Conservation (phyloP, 2,888 invertebrate species). For the Standfussiana lucernea region DNA sequence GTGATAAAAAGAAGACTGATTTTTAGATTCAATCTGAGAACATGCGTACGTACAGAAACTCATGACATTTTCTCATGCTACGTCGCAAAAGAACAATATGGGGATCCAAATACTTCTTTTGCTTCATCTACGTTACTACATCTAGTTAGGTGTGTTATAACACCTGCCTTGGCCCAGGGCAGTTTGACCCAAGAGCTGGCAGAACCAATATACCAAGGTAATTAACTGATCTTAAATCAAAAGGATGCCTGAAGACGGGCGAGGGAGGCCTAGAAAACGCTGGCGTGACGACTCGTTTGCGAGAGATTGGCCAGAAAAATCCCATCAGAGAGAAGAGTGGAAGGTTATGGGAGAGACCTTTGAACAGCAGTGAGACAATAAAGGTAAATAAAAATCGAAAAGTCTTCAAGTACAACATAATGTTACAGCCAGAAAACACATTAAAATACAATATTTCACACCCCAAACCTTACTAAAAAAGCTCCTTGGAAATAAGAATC, state of each 20-base stretch:
- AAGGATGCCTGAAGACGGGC: not conserved
- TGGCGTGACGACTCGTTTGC: not conserved
- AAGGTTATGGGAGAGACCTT: not conserved
- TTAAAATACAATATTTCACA: conserved; percentile 5
- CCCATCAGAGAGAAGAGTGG: not conserved
- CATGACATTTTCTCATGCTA: not conserved
- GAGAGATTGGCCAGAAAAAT: not conserved
- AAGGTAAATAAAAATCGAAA: not conserved
- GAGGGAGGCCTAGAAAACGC: not conserved
- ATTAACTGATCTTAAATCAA: not conserved
- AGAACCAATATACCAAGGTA: not conserved
- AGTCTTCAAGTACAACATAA: not conserved
- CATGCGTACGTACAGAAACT: not conserved
- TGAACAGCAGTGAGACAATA: not conserved
- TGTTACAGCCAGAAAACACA: not conserved
- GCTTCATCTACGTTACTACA: not conserved
- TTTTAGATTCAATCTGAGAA: not conserved
- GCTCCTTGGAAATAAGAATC: conserved; percentile 30
- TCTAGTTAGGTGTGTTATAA: not conserved
- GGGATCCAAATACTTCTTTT: not conserved
- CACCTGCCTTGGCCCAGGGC: not conserved
- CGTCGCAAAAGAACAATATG: not conserved
- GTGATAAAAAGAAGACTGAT: not conserved
- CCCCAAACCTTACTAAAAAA: conserved; percentile 29
- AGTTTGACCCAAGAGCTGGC: not conserved